A percentile compares a stretch with the other conserved stretches of the same genome.
These are phyloP conservation scores for Dasyprocta punctata DNA, from an alignment of 2,113 vertebrate genomes.

Conservation along the genomic window DNA sequence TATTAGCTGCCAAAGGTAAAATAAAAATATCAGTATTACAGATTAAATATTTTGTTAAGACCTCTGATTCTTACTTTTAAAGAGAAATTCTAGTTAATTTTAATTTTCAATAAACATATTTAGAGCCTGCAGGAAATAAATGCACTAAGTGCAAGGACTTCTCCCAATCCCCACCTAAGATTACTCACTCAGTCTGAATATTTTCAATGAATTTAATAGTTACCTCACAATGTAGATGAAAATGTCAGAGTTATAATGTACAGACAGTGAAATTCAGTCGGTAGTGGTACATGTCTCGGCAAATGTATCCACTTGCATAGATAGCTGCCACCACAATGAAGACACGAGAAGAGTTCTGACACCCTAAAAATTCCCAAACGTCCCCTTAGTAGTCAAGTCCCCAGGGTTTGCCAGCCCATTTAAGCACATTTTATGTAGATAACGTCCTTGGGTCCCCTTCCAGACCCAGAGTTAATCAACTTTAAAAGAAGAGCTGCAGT, in stretches of 20 bases:
- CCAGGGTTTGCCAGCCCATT: neutral
- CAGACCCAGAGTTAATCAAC: neutral
- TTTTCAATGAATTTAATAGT: neutral
- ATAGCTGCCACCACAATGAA: neutral
- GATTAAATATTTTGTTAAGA: constrained; percentile 33
- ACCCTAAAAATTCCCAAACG: neutral
- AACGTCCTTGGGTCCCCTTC: neutral
- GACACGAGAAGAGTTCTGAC: neutral
- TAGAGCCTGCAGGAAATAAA: neutral
- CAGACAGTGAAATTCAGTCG: neutral
- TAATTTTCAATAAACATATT: neutral
- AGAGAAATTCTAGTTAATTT: neutral
- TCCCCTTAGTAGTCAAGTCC: neutral
- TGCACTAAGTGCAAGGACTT: neutral
- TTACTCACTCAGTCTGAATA: neutral
- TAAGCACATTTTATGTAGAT: neutral
- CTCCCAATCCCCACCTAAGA: neutral
- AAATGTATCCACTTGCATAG: neutral
- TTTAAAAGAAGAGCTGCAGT: neutral
- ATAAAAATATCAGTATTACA: constrained; percentile 5
- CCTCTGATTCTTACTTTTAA: neutral
- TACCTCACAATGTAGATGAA: neutral
- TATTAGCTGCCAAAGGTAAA: constrained; percentile 33
- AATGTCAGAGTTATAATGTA: neutral
- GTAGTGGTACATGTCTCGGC: neutral